phyloP scores from a whole-genome alignment of 2,888 invertebrate species.

The Dermolepida albohirtum region DNA sequence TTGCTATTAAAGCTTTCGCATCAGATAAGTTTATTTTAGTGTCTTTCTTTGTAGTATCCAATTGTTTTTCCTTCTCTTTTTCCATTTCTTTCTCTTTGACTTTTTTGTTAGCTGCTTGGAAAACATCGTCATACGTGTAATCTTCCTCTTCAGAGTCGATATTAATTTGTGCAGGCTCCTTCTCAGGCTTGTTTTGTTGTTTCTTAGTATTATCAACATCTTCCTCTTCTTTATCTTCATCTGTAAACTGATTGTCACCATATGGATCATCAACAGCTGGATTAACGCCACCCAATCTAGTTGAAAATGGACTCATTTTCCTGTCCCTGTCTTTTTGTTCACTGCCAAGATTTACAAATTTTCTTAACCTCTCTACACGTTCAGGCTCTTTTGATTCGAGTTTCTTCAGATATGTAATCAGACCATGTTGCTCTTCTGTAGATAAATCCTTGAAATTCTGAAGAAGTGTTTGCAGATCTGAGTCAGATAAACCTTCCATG shows the following conservation, averaged over 20 bases:
- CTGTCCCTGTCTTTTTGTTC: conserved; percentile 41
- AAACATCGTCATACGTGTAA: conserved; percentile 86
- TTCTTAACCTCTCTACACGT: conserved; percentile 81
- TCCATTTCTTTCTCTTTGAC: conserved; percentile 73
- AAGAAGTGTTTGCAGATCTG: conserved; percentile 81
- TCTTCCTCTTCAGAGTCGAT: conserved; percentile 80
- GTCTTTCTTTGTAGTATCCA: conserved; percentile 56
- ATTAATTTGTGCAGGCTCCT: conserved; percentile 54
- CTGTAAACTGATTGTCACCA: conserved; percentile 54
- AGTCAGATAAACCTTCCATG: conserved; percentile 83
- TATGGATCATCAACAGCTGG: conserved; percentile 57
- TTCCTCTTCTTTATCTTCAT: conserved; percentile 49
- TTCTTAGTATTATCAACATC: conserved; percentile 32
- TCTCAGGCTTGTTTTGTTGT: conserved; percentile 30
- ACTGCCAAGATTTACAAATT: conserved; percentile 76
- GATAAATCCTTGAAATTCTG: conserved; percentile 86
- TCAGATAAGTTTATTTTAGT: conserved; percentile 66
- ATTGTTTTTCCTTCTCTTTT: conserved; percentile 62
- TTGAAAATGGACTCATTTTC: conserved; percentile 67
- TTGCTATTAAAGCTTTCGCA: conserved; percentile 73
- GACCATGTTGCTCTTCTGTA: conserved; percentile 83
- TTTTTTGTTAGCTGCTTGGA: conserved; percentile 80
- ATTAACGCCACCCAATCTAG: conserved; percentile 64
- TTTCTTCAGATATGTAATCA: conserved; percentile 85
- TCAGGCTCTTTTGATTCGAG: conserved; percentile 81